Evolutionary conservation across 2,113 vertebrate species (phyloP).

Genomic region (Pionites leucogaster): DNA sequence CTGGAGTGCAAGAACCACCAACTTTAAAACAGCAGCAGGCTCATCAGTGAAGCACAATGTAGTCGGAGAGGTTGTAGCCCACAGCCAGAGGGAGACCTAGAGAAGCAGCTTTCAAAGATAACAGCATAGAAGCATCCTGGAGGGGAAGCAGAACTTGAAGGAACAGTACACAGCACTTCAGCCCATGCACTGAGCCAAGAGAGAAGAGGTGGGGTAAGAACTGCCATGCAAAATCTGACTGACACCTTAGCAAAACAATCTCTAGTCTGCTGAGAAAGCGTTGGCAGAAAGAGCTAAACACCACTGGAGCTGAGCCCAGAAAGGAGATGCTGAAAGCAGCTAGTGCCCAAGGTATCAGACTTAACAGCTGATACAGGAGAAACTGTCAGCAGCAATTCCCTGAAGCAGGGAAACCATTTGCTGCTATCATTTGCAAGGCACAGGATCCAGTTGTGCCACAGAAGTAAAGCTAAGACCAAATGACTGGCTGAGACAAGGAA

Average conservation of each 20-base stretch:
- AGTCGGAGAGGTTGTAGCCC: neutral
- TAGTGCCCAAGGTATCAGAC: neutral
- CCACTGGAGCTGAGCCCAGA: neutral
- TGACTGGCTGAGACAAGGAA: neutral
- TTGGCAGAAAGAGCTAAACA: neutral
- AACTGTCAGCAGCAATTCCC: neutral
- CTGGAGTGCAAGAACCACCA: neutral
- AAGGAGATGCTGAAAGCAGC: neutral
- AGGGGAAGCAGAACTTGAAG: neutral
- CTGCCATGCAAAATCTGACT: neutral
- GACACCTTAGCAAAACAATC: neutral
- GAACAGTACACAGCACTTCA: neutral
- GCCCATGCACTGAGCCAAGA: neutral
- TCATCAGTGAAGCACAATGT: neutral
- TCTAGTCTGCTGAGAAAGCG: neutral
- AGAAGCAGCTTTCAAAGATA: neutral
- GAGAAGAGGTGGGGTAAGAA: neutral
- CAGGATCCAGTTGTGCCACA: neutral
- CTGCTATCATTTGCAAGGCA: neutral
- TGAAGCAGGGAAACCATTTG: neutral
- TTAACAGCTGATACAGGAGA: neutral
- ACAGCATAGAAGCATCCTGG: rapidly evolving
- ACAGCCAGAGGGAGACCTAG: neutral
- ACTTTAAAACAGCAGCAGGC: neutral
- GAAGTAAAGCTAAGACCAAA: neutral